phyloP scores from a whole-genome alignment of 2,797 vertebrate species.

The Sciurus carolinensis region DNA sequence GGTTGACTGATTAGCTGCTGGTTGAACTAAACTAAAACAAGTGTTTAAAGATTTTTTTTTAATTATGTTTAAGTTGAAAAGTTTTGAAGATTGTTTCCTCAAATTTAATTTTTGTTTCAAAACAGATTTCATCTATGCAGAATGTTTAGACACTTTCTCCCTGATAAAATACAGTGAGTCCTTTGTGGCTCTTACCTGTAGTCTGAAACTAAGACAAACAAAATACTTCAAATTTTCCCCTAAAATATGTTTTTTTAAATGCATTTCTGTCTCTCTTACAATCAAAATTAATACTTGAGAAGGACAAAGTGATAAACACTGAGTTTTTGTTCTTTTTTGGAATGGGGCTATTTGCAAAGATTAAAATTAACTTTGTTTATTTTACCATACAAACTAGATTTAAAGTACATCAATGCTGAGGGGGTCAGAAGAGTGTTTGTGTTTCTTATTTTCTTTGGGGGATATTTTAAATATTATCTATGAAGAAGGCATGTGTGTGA shows the following conservation, averaged over 20 bases:
- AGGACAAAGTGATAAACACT: neutral
- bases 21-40: constrained; percentile 66
- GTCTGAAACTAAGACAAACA: constrained; percentile 39
- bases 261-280: constrained; percentile 53
- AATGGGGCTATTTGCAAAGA: neutral
- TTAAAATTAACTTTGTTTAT: constrained; percentile 68
- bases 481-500: neutral
- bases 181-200: constrained; percentile 5
- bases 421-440: neutral
- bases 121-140: neutral
- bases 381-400: constrained; percentile 28
- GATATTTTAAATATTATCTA: neutral
- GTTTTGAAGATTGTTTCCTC: constrained; percentile 3
- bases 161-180: neutral
- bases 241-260: constrained; percentile 53
- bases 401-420: neutral
- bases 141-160: constrained; percentile 16
- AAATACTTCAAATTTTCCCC: neutral
- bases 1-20: constrained; percentile 48
- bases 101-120: constrained; percentile 71
- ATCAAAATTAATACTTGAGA: neutral
- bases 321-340: neutral
- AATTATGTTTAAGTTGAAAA: constrained; percentile 54
- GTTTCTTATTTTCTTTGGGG: neutral
- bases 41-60: constrained; percentile 55